Evolutionary conservation across 1,140 invertebrate species (phyloP).

Genomic region (Ruditapes philippinarum): DNA sequence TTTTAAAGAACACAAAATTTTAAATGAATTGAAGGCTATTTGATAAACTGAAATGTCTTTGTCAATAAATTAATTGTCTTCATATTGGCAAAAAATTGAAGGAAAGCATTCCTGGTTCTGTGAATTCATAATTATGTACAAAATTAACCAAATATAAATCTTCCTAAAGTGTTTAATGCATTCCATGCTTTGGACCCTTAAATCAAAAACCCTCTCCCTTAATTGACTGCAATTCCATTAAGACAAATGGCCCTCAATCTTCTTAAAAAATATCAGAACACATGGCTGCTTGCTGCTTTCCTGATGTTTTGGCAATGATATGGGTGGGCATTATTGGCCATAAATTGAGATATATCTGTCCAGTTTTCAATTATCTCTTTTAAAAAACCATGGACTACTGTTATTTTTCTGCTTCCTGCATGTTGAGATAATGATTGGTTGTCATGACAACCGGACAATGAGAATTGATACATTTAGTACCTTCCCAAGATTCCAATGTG

Average conservation of each 20-base stretch:
- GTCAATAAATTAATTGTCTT: no score
- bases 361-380: slow-evolving; percentile 40
- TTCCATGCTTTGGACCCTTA: no score
- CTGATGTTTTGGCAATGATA: neutral
- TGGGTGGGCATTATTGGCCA: slow-evolving; percentile 15
- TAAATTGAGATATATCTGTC: slow-evolving; percentile 32
- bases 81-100: no score
- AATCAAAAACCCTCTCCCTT: neutral
- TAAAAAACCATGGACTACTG: slow-evolving; percentile 12
- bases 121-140: no score
- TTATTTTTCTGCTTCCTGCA: slow-evolving; percentile 21
- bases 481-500: slow-evolving; percentile 19
- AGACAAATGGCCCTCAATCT: neutral
- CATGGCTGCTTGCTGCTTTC: neutral
- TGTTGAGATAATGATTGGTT: slow-evolving; percentile 31
- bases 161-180: no score
- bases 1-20: no score
- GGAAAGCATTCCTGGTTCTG: no score
- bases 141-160: no score
- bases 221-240: neutral
- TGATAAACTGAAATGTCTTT: no score
- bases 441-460: slow-evolving; percentile 29
- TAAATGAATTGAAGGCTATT: no score
- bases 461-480: slow-evolving; percentile 5
- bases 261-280: neutral